A percentile compares a stretch with the other conserved stretches of the same genome.
These are phyloP conservation scores for Euthynnus affinis DNA, from an alignment of 2,797 vertebrate species.

Conservation along the genomic window DNA sequence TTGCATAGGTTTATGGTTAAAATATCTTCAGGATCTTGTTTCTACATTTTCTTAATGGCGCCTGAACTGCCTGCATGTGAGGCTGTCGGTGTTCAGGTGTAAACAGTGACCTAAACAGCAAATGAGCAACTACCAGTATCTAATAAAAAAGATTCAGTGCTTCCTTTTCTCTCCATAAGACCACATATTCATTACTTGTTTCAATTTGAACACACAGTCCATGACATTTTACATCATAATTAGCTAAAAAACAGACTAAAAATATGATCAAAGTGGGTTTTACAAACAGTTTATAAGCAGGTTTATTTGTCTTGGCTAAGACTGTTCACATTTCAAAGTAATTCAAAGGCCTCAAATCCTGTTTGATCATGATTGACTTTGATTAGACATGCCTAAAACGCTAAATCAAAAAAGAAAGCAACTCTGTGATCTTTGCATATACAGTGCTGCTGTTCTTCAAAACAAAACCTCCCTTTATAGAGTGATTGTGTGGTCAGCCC, in stretches of 20 bases:
- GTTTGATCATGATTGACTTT: slow-evolving; percentile 57
- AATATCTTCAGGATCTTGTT: not conserved
- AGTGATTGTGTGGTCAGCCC: slow-evolving; percentile 46
- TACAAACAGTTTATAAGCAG: not conserved
- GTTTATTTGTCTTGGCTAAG: not conserved
- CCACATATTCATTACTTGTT: not conserved
- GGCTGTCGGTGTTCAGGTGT: slow-evolving; percentile 16
- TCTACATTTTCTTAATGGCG: not conserved
- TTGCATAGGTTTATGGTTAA: not conserved
- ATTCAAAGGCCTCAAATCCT: slow-evolving; percentile 22
- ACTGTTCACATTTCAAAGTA: not conserved
- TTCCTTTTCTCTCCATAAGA: not conserved
- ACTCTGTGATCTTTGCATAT: slow-evolving; percentile 52
- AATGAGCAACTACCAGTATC: not conserved
- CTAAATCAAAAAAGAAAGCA: slow-evolving; percentile 15
- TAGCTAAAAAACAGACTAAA: not conserved
- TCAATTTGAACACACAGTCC: not conserved
- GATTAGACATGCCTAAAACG: slow-evolving; percentile 40
- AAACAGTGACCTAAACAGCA: slow-evolving; percentile 10
- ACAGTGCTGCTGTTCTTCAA: slow-evolving; percentile 11
- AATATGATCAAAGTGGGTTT: not conserved
- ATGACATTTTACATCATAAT: not conserved
- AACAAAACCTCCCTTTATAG: slow-evolving; percentile 28
- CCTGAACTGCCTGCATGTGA: not conserved
- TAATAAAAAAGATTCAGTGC: not conserved